A percentile compares a stretch with the other conserved stretches of the same genome.
Evolutionary conservation across 2,888 invertebrate genomes (phyloP).

Genomic region (Sicus ferrugineus): DNA sequence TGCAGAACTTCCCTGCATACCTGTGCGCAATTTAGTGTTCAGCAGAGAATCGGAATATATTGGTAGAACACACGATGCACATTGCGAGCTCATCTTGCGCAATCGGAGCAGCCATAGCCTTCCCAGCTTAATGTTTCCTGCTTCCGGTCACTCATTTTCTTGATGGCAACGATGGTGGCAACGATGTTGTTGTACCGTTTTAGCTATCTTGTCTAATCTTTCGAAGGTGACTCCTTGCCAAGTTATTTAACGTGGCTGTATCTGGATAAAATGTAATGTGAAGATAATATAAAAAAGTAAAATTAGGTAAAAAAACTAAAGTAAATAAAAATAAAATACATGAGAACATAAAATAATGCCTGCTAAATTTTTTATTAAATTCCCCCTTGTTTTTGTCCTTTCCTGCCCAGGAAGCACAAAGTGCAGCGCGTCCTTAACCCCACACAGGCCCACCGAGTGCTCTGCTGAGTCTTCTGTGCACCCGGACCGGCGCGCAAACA

Average conservation of each 20-base stretch:
- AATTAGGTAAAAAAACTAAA: too few relatives aligned
- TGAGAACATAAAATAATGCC: too few relatives aligned
- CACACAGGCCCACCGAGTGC: too few relatives aligned
- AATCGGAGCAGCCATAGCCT: background rate
- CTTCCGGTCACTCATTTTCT: background rate
- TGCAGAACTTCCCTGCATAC: too few relatives aligned
- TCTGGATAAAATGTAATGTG: too few relatives aligned
- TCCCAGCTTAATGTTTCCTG: background rate
- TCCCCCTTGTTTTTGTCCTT: constrained; percentile 15
- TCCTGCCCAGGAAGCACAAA: background rate
- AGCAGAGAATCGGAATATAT: background rate
- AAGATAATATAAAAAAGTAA: too few relatives aligned
- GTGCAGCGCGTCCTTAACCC: too few relatives aligned
- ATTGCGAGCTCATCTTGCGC: background rate
- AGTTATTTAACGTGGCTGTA: too few relatives aligned
- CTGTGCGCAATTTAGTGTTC: constrained; percentile 1
- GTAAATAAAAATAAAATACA: too few relatives aligned
- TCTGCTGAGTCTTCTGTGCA: too few relatives aligned
- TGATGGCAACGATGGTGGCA: background rate
- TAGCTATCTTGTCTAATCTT: too few relatives aligned
- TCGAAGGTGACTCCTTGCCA: too few relatives aligned
- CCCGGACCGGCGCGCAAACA: constrained; percentile 46
- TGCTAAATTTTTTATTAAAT: background rate
- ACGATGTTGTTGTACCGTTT: background rate
- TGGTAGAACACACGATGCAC: background rate